These are phyloP conservation scores for Pseudococcus viburni DNA, from an alignment of 2,888 invertebrate genomes.

Conservation along the genomic window DNA sequence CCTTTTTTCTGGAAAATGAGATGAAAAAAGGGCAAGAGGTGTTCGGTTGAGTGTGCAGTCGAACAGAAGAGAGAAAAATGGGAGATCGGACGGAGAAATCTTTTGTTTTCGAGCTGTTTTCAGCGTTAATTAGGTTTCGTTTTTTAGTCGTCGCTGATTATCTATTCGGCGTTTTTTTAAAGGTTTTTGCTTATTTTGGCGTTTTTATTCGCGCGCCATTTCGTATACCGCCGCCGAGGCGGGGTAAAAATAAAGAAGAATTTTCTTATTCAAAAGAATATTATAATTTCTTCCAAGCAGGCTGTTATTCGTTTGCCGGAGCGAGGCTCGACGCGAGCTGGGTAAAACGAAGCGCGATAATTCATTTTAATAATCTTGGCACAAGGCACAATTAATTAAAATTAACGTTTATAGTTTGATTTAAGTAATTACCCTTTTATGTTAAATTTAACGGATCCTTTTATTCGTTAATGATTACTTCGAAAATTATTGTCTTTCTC, in stretches of 20 bases:
- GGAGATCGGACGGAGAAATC: not conserved
- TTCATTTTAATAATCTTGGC: constrained; percentile 55
- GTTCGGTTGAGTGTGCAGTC: not conserved
- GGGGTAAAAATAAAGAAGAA: not conserved
- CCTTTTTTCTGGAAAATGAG: not conserved
- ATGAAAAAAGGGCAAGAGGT: not conserved
- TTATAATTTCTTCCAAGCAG: constrained; percentile 29
- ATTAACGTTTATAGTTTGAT: constrained; percentile 56
- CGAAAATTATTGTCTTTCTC: constrained; percentile 26
- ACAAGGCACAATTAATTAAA: constrained; percentile 57
- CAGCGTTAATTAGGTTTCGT: constrained; percentile 49
- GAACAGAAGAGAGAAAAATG: not conserved
- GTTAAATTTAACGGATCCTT: constrained; percentile 50
- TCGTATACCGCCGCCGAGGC: not conserved
- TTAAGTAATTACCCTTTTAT: constrained; percentile 57
- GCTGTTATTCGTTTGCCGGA: not conserved
- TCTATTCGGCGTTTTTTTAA: constrained; percentile 32
- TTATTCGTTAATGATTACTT: constrained; percentile 41
- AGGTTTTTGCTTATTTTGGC: constrained; percentile 31
- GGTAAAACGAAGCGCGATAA: constrained; percentile 46
- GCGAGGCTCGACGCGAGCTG: not conserved
- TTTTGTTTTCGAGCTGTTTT: constrained; percentile 30
- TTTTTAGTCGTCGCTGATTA: constrained; percentile 42
- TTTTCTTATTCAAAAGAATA: constrained; percentile 57
- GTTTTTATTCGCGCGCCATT: constrained; percentile 32